Conservation (phyloP, 2,888 invertebrate genomes). For the Galerucella calmariensis region DNA sequence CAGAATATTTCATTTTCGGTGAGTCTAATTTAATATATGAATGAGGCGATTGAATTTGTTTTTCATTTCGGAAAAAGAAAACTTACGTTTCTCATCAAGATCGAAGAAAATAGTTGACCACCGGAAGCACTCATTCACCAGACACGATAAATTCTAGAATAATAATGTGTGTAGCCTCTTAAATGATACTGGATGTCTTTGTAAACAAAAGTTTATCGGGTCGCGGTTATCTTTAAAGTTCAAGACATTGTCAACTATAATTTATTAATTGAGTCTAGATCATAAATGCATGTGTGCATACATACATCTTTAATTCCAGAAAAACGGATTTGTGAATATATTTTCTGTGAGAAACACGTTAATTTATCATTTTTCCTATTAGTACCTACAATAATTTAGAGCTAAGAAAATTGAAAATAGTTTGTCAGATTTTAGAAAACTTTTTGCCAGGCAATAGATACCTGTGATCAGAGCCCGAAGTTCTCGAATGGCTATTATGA, state of each 20-base stretch:
- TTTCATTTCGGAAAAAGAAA: slow-evolving; percentile 1
- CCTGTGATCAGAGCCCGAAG: too few relatives aligned
- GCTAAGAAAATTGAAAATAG: too few relatives aligned
- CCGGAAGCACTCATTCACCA: slow-evolving; percentile 22
- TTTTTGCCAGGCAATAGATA: too few relatives aligned
- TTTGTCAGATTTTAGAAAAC: too few relatives aligned
- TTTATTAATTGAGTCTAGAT: background rate
- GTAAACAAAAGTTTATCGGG: slow-evolving; percentile 26
- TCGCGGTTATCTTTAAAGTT: slow-evolving; percentile 25
- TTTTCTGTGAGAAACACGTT: background rate
- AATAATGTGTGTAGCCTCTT: background rate
- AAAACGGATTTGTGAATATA: background rate
- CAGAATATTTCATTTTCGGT: too few relatives aligned
- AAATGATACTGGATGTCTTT: slow-evolving; percentile 5
- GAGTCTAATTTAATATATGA: too few relatives aligned
- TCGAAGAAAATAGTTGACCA: background rate
- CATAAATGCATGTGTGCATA: background rate
- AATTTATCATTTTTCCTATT: background rate
- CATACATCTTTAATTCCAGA: background rate
- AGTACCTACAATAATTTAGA: too few relatives aligned
- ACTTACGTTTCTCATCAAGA: slow-evolving; percentile 41
- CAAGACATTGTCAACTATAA: slow-evolving; percentile 29
- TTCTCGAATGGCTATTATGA: too few relatives aligned
- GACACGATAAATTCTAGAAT: slow-evolving; percentile 9
- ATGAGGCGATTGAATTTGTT: too few relatives aligned